Conservation (phyloP, 1,140 invertebrate species). For the Aphelinus certus region DNA sequence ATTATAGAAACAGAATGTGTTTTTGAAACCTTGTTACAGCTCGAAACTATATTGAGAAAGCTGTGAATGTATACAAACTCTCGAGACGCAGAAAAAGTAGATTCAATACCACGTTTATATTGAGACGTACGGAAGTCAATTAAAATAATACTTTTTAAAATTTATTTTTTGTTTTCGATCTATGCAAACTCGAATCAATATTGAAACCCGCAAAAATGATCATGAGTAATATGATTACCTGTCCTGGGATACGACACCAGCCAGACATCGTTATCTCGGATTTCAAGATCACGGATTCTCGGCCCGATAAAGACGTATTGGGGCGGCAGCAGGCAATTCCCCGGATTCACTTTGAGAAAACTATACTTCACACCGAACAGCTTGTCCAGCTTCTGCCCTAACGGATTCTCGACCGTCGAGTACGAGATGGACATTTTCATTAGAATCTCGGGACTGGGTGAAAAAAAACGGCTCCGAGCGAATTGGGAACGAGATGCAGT, state of each 20-base stretch:
- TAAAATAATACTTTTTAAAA: too few relatives aligned
- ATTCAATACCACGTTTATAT: too few relatives aligned
- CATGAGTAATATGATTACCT: slow-evolving; percentile 62
- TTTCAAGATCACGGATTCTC: slow-evolving; percentile 73
- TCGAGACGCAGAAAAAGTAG: too few relatives aligned
- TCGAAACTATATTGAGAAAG: too few relatives aligned
- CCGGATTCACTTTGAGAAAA: slow-evolving; percentile 76
- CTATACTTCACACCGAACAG: slow-evolving; percentile 75
- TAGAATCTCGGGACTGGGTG: neutral
- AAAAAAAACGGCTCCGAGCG: neutral
- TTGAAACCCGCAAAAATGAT: too few relatives aligned
- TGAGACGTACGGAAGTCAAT: too few relatives aligned
- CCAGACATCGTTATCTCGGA: slow-evolving; percentile 80
- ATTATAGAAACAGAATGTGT: too few relatives aligned
- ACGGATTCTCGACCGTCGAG: slow-evolving; percentile 69
- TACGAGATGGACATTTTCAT: slow-evolving; percentile 43
- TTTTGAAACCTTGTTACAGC: too few relatives aligned
- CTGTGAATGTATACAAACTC: too few relatives aligned
- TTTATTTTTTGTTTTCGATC: too few relatives aligned
- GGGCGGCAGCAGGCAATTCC: slow-evolving; percentile 73
- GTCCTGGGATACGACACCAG: slow-evolving; percentile 84
- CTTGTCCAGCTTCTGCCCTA: slow-evolving; percentile 70
- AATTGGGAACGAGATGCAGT: neutral
- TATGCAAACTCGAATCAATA: too few relatives aligned
- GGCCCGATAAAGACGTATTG: slow-evolving; percentile 74